Evolutionary conservation across 2,888 invertebrate genomes (phyloP), one percentile per base, ranked within the genome.

Genomic region (Anaspis maculata): DNA sequence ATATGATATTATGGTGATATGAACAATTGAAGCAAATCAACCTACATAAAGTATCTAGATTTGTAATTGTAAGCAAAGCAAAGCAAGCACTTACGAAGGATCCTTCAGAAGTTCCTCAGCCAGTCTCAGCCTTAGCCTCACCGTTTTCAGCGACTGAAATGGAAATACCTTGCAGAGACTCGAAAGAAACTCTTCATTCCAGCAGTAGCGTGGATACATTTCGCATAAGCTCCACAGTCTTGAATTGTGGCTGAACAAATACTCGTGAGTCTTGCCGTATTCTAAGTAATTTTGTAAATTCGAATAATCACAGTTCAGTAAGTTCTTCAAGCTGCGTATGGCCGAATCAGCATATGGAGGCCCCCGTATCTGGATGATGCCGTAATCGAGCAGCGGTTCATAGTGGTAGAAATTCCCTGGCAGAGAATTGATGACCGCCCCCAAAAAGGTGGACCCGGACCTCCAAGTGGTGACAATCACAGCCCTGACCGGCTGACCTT

Each of bases 331-430:
- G 56, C 75, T 79, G 34, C 66, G 66, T 38, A 87, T 57, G 14
- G 85, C 86, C 46, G 72, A 64, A 23, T 74, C 70, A n/a, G 81
- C 75, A 27, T 79, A 66, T 2, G 83, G 81, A 13, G 80, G 74
- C 5, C 81, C 82, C 51, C 89, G 73, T 36, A 89, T 79, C 69
- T 87, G 87, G 45, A 81, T 72, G 48, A 89, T 87, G 40, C 82
- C 84, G 65, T 82, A 85, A 56, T 85, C 80, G 38, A 89, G 68
- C 39, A 91, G 67, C 16, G 91, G 91, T 64, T 92, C 91, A 59
- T 90, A 91, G 61, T 90, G 89, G 67, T 90, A 91, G 65, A 76
- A 91, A 61, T 83, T 90, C 15, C 79, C 88, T 11, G 90, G 89
- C 59, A 88, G 76, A 14, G 87, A 74, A 61, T 86, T 86, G 27